phyloP scores from a whole-genome alignment of 2,797 vertebrate species.

The Onychomys torridus region DNA sequence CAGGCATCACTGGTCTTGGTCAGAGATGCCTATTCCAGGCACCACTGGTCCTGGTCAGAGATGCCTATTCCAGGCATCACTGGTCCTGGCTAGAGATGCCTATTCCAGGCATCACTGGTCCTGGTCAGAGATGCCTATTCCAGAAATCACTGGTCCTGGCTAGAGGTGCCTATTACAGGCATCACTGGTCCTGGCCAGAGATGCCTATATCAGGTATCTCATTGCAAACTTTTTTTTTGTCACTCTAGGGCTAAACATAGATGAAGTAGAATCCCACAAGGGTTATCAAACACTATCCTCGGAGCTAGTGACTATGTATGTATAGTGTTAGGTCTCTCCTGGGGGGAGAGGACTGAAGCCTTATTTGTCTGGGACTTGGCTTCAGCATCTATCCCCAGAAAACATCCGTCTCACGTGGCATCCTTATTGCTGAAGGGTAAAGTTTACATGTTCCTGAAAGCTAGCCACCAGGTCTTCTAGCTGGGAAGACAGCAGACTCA shows the following conservation, averaged over 20 bases:
- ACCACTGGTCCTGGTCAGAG: neutral
- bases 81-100: neutral
- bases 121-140: neutral
- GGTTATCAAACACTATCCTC: neutral
- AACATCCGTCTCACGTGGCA: neutral
- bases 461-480: neutral
- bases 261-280: neutral
- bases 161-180: neutral
- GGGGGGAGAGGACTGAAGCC: slow-evolving; percentile 5
- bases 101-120: too few species aligned
- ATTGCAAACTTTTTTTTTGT: neutral
- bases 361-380: slow-evolving; percentile 43
- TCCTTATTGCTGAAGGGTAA: neutral
- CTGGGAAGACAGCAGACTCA: neutral
- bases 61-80: neutral
- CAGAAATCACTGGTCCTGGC: neutral
- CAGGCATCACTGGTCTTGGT: neutral
- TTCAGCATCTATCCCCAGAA: neutral
- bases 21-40: neutral
- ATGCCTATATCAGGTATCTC: neutral
- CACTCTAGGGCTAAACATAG: neutral
- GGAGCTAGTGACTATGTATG: neutral
- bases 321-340: neutral
- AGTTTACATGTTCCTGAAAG: neutral
- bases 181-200: neutral